phyloP scores from a whole-genome alignment of 2,797 vertebrate species.

The Luscinia luscinia region DNA sequence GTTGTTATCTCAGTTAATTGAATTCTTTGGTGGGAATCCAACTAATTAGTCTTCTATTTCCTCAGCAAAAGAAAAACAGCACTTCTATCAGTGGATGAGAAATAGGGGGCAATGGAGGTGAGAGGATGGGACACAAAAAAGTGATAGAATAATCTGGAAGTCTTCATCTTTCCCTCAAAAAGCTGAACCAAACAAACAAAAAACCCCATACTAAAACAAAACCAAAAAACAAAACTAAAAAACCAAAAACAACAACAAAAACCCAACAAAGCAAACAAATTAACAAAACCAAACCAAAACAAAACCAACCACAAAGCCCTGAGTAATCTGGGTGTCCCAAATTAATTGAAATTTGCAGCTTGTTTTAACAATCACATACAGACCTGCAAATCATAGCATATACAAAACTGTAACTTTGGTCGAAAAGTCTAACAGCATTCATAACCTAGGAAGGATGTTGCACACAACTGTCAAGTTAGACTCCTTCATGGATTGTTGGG shows the following conservation, averaged over 20 bases:
- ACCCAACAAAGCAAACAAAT: background rate
- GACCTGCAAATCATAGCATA: background rate
- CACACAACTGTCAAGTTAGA: background rate
- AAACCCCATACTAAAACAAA: background rate
- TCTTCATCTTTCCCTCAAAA: background rate
- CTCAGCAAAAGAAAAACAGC: conserved; percentile 17
- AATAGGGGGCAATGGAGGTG: conserved; percentile 1
- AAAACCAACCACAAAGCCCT: background rate
- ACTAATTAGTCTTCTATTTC: conserved; percentile 49
- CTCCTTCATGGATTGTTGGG: background rate
- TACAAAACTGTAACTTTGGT: background rate
- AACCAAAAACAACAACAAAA: background rate
- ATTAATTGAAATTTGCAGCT: background rate
- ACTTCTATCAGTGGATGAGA: background rate
- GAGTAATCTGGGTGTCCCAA: background rate
- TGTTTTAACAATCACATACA: background rate
- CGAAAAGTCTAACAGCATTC: background rate
- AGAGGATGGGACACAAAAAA: background rate
- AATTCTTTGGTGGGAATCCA: conserved; percentile 56
- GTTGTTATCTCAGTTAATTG: conserved; percentile 55
- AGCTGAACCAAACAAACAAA: background rate
- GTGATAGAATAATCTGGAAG: background rate
- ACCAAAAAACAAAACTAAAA: background rate
- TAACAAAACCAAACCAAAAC: background rate
- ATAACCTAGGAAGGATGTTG: background rate